Conservation (phyloP, 2,888 invertebrate species). For the Drosophila limbata region DNA sequence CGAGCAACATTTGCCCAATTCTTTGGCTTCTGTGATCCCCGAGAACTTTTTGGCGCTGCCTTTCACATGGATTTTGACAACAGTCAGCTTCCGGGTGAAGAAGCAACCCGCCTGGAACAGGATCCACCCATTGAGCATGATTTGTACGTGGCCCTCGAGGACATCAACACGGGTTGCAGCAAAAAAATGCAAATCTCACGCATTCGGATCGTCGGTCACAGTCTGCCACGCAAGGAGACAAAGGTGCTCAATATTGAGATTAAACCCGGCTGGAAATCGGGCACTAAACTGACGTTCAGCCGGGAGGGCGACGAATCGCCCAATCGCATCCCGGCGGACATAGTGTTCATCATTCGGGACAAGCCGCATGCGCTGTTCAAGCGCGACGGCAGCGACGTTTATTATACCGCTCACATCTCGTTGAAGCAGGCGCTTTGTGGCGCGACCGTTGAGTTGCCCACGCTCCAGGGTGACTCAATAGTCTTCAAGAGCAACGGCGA, state of each 20-base stretch:
- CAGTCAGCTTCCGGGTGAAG: conserved; percentile 63
- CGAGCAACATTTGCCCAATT: conserved; percentile 98
- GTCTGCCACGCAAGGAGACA: conserved; percentile 93
- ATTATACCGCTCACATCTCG: conserved; percentile 93
- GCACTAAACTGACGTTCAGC: conserved; percentile 98
- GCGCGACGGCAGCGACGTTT: conserved; percentile 96
- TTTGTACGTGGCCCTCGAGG: conserved; percentile 95
- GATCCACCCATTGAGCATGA: conserved; percentile 96
- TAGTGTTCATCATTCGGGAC: conserved; percentile 97
- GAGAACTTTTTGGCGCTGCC: conserved; percentile 90
- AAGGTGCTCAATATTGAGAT: conserved; percentile 97
- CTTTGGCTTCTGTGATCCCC: conserved; percentile 96
- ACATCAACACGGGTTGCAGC: conserved; percentile 95
- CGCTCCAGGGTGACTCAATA: conserved; percentile 92
- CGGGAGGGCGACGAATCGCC: conserved; percentile 97
- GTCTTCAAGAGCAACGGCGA: conserved; percentile 90
- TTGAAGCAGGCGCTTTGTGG: conserved; percentile 97
- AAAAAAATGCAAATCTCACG: conserved; percentile 99
- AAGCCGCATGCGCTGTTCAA: conserved; percentile 95
- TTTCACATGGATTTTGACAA: conserved; percentile 92
- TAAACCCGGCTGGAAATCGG: conserved; percentile 98
- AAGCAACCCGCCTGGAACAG: conserved; percentile 89
- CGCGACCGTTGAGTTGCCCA: conserved; percentile 95
- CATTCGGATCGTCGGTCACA: conserved; percentile 89
- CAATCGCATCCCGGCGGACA: conserved; percentile 97